A percentile compares a stretch with the other conserved stretches of the same genome.
Conservation (phyloP, 1,140 invertebrate genomes). For the Psix sp. region DNA sequence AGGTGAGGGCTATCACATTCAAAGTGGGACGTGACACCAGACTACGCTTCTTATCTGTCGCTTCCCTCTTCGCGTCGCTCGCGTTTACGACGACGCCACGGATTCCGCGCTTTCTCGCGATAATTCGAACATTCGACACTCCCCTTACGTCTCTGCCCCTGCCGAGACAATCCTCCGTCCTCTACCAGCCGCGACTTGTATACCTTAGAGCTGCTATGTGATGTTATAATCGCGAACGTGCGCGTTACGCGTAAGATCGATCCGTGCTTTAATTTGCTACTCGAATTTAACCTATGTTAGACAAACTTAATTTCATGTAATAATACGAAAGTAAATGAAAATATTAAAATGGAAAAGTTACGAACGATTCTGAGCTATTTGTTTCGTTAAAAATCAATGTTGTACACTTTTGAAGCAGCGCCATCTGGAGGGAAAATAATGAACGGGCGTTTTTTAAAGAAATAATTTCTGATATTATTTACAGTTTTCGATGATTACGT, state of each 20-base stretch:
- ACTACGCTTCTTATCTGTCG: conserved; percentile 72
- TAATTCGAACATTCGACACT: conserved; percentile 71
- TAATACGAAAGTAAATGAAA: too few relatives aligned
- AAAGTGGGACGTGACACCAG: conserved; percentile 73
- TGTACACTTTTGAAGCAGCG: too few relatives aligned
- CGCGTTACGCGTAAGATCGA: conserved; percentile 31
- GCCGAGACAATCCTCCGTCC: conserved; percentile 36
- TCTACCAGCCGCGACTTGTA: conserved; percentile 60
- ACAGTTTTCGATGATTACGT: too few relatives aligned
- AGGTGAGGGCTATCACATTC: conserved; percentile 68
- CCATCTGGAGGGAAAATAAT: too few relatives aligned
- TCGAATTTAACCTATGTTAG: neutral
- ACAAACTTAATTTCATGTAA: neutral
- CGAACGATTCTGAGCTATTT: too few relatives aligned
- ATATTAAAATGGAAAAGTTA: too few relatives aligned
- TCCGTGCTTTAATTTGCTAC: conserved; percentile 1
- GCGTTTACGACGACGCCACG: conserved; percentile 44
- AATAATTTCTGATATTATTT: too few relatives aligned
- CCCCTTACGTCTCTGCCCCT: conserved; percentile 58
- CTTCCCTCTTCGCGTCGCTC: conserved; percentile 61
- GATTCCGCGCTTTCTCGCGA: conserved; percentile 65
- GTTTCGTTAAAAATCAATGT: too few relatives aligned
- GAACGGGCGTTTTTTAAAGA: too few relatives aligned
- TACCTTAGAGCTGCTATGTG: conserved; percentile 69
- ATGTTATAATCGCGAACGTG: conserved; percentile 68